Evolutionary conservation across 1,140 invertebrate species (phyloP).

Genomic region (Eciton burchellii): DNA sequence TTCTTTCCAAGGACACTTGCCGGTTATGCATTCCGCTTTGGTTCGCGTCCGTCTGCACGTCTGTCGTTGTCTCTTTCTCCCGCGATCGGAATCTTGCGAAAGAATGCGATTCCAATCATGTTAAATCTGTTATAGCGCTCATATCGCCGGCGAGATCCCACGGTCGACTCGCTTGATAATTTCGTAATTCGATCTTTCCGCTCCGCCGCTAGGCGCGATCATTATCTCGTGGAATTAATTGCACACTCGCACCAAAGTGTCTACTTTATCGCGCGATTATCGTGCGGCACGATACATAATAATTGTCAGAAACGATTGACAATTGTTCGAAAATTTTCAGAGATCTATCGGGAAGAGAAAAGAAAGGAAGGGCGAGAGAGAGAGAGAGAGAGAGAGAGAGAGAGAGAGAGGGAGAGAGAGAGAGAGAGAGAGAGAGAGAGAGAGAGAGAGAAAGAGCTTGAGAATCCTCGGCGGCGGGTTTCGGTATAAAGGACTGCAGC

Average conservation of each 20-base stretch:
- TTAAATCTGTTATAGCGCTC: not conserved
- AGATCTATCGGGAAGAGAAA: too few relatives aligned
- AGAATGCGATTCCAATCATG: not conserved
- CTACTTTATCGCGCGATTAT: slow-evolving; percentile 7
- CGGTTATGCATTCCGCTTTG: not conserved
- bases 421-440: not conserved
- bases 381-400: too few relatives aligned
- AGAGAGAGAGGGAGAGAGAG: too few relatives aligned
- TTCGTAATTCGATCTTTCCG: slow-evolving; percentile 28
- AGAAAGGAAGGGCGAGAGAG: too few relatives aligned
- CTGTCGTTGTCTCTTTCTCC: not conserved
- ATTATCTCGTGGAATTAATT: slow-evolving; percentile 21
- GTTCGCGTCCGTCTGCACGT: not conserved
- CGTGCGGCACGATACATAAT: not conserved
- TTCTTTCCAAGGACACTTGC: too few relatives aligned
- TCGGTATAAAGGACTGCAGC: slow-evolving; percentile 13
- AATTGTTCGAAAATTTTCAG: too few relatives aligned
- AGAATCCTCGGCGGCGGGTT: not conserved
- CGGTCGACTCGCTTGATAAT: slow-evolving; percentile 8
- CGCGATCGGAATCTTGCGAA: not conserved
- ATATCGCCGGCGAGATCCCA: not conserved
- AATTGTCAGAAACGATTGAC: not conserved
- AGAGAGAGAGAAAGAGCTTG: not conserved
- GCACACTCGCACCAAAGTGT: not conserved
- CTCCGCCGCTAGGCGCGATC: not conserved